Base-by-base conservation (phyloP, 2,888 invertebrate genomes). In the Opisthograptis luteolata region DNA sequence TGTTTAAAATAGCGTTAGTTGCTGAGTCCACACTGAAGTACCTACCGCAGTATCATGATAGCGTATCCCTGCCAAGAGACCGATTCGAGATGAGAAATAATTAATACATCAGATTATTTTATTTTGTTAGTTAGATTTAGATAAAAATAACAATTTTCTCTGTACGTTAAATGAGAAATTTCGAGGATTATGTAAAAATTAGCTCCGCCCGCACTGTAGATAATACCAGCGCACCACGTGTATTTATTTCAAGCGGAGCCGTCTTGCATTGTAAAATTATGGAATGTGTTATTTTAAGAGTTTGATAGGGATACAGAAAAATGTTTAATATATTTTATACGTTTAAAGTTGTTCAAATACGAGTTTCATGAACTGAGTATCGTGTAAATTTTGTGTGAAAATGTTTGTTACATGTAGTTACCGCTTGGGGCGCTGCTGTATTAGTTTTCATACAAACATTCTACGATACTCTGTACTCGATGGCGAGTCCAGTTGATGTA, bases 91-190 rank as follows among this genome's bases (percentile, higher is more conserved):
- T 81, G 87, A 86, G 90, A 86, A 82, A 85, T 77, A 77, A 79
- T 89, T 89, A 89, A 89, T 89, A 89, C 90, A 89, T 90, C 87
- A 36, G 80, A 76, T 37, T 52, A 54, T 35, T 55, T 74, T 76
- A 73, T 78, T 73, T 73, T 64, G 66, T 66, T 67, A 67, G 64
- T 60, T 58, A 61, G 56, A 61, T 55, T 55, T 48, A 57, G 53
- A 44, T 9, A 40, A 48, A n/a, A 51, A 43, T 39, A 9, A 36
- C 39, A 43, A 22, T 40, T 47, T 53, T 58, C 48, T 57, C 35
- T 45, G 47, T 48, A 45, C 37, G 43, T 39, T 36, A n/a, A n/a
- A n/a, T 19, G 39, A 34, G 28, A 28, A 20, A 17, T 12, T 43
- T 28, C 45, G 44, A 34, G 12, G 44, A 28, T 48, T 40, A 47